A percentile compares a stretch with the other conserved stretches of the same genome.
These are phyloP conservation scores for Thunnus albacares DNA, from an alignment of 2,797 vertebrate genomes.

Conservation along the genomic window DNA sequence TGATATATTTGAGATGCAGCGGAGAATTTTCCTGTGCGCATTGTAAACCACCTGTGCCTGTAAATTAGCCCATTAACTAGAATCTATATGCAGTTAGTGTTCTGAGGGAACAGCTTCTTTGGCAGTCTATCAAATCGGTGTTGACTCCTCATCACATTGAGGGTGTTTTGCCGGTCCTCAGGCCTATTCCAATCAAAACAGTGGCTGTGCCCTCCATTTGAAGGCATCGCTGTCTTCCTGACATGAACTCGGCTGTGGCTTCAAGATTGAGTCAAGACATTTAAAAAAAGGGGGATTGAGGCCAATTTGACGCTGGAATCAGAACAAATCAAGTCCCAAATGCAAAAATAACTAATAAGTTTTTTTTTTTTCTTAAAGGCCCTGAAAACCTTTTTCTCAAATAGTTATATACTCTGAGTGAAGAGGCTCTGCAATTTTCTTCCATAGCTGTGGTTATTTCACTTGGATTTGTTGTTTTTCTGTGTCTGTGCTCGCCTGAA, in stretches of 20 bases:
- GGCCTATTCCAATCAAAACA: conserved; percentile 68
- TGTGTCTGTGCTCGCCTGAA: background rate
- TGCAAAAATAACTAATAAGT: background rate
- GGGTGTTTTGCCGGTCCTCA: conserved; percentile 55
- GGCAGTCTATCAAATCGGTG: conserved; percentile 75
- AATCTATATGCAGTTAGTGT: conserved; percentile 79
- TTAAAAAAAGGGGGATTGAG: background rate
- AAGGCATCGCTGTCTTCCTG: conserved; percentile 35
- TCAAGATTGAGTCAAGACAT: background rate
- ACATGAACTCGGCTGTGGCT: conserved; percentile 1
- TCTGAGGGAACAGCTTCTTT: conserved; percentile 58
- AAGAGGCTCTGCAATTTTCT: background rate
- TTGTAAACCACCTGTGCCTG: conserved; percentile 77
- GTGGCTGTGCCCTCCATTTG: conserved; percentile 43
- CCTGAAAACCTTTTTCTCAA: too few relatives aligned
- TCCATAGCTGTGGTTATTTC: background rate
- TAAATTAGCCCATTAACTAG: conserved; percentile 83
- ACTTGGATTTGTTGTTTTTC: too few relatives aligned
- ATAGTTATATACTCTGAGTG: too few relatives aligned
- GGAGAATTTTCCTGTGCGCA: conserved; percentile 57
- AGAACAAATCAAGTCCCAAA: conserved; percentile 7
- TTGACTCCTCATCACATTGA: conserved; percentile 61
- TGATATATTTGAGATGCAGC: conserved; percentile 69
- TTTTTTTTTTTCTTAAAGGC: background rate
- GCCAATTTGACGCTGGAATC: background rate